Conservation (phyloP, 2,888 invertebrate species). For the Malachius bipustulatus region DNA sequence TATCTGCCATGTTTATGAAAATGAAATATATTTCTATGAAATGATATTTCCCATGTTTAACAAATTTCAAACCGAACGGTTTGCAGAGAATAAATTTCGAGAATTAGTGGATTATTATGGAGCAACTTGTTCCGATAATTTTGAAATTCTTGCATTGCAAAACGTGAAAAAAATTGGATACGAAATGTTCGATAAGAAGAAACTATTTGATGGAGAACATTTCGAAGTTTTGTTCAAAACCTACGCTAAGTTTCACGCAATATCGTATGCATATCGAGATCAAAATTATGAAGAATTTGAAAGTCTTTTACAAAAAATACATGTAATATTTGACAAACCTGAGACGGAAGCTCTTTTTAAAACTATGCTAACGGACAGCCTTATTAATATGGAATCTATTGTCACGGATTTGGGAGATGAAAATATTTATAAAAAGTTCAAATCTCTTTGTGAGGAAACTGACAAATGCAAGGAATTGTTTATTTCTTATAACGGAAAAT, state of each 20-base stretch:
- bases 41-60: too few relatives aligned
- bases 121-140: too few relatives aligned
- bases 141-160: conserved; percentile 9
- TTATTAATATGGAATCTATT: not conserved
- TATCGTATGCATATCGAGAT: conserved; percentile 13
- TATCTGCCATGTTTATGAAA: too few relatives aligned
- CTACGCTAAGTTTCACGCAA: conserved; percentile 17
- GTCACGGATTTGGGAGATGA: not conserved
- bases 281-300: conserved; percentile 10
- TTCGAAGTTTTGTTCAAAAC: conserved; percentile 11
- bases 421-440: too few relatives aligned
- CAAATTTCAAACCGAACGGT: too few relatives aligned
- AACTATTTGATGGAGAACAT: conserved; percentile 14
- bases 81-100: too few relatives aligned
- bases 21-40: too few relatives aligned
- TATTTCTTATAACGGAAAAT: conserved; percentile 8
- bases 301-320: conserved; percentile 9
- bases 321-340: conserved; percentile 8
- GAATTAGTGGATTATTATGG: too few relatives aligned
- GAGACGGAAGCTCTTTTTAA: not conserved
- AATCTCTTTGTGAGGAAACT: too few relatives aligned
- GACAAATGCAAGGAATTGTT: too few relatives aligned
- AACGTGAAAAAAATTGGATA: conserved; percentile 15
- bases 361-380: not conserved
- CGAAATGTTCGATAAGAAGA: conserved; percentile 13